phyloP scores from a whole-genome alignment of 2,888 invertebrate species.

The Drosophila villosipedis region DNA sequence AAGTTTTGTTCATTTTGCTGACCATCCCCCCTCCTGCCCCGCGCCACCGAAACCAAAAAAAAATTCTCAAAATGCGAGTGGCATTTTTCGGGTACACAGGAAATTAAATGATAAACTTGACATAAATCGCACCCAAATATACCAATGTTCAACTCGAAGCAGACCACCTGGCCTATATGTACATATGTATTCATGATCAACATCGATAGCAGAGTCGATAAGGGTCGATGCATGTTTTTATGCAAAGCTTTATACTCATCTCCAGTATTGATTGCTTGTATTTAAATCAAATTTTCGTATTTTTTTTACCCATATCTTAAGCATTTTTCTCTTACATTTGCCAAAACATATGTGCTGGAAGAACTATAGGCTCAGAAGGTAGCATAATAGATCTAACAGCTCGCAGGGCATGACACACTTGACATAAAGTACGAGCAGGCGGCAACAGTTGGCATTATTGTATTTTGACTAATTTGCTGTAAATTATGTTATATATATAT shows the following conservation, averaged over 20 bases:
- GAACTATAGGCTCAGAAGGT: too few relatives aligned
- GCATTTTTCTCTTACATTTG: too few relatives aligned
- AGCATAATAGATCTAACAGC: neutral
- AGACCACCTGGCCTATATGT: neutral
- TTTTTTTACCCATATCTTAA: too few relatives aligned
- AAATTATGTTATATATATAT: neutral
- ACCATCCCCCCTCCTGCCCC: neutral
- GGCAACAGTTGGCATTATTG: neutral
- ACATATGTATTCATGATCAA: neutral
- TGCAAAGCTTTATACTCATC: neutral
- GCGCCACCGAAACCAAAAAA: too few relatives aligned
- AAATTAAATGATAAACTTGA: conserved; percentile 70
- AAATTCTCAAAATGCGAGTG: conserved; percentile 30
- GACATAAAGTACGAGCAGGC: neutral
- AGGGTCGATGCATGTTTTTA: neutral
- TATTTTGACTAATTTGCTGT: neutral
- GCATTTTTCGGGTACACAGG: conserved; percentile 55
- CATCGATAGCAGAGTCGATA: neutral
- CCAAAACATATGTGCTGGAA: neutral
- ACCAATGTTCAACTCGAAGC: neutral
- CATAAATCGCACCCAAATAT: conserved; percentile 43
- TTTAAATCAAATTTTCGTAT: too few relatives aligned
- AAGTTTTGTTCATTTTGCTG: conserved; percentile 19
- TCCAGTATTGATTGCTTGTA: too few relatives aligned
- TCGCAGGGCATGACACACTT: neutral